Evolutionary conservation across 2,888 invertebrate species (phyloP), one percentile per base, ranked within the genome.

Genomic region (Orchesellides sinensis): DNA sequence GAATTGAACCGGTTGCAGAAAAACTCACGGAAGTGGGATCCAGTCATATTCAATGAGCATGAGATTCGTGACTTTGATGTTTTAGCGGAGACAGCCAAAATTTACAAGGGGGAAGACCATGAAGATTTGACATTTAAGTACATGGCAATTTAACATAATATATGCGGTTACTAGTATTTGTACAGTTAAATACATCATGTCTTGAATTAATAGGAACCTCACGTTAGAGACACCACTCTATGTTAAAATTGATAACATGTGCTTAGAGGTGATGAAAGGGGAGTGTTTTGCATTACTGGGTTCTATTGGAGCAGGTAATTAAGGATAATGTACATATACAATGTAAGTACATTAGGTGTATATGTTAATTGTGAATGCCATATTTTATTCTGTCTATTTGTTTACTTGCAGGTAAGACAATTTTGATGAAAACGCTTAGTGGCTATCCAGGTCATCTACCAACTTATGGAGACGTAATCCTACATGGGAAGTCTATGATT

Each of bases 271-370:
- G 2, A 52, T 69, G 17, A 68, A 65, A 49, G 84, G 84, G 0
- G 83, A 84, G 19, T 70, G 82, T n/a, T 84, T 83, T 47, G 74
- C 83, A 12, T 52, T 84, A 12, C 25, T 84, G 8, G 83, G 84
- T 6, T 59, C 73, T 0, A 17, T 45, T 17, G 80, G 80, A 0
- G 54, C 77, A 23, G 77, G 73, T 72, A 45, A 27, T 6, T 2
- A 45, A 66, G 12, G n/a, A n/a, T n/a, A n/a, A n/a, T n/a, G n/a
- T 4, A 45, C 35, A 65, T 45, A 21, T 45, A n/a, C 45, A 45
- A 25, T 65, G 10, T 6, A 32, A 5, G 32, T 32, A 32, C 6
- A 6, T 32, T 10, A 32, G 10, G 5, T 10, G 32, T 10, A 32
- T 10, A 32, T 10, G 32, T 32, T 32, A 10, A 32, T 32, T 32